Conservation (phyloP, 2,113 vertebrate genomes). For the Ibidorhyncha struthersii region DNA sequence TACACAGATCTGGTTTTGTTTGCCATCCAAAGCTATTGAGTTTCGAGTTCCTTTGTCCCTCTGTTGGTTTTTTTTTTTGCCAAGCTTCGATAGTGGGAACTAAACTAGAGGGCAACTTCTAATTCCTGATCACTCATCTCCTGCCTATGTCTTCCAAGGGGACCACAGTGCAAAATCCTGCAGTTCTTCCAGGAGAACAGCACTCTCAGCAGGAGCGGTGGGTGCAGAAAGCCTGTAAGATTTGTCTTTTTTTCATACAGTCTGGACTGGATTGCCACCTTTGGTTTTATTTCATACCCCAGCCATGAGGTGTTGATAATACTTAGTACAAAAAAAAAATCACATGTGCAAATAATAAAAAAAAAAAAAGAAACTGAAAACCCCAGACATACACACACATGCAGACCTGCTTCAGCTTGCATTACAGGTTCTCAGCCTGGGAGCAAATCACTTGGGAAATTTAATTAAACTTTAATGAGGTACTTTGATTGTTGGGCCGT, state of each 20-base stretch:
- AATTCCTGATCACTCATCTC: not conserved
- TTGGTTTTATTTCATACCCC: not conserved
- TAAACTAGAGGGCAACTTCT: not conserved
- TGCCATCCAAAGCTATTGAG: not conserved
- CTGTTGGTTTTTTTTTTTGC: not conserved
- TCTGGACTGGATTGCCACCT: not conserved
- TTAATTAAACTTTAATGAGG: constrained; percentile 68
- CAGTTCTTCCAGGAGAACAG: not conserved
- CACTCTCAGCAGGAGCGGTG: not conserved
- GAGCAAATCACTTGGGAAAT: constrained; percentile 60
- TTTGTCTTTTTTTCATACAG: not conserved
- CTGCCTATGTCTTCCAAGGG: not conserved
- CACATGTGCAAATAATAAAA: not conserved
- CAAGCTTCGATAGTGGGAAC: not conserved
- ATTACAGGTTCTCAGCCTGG: constrained; percentile 30
- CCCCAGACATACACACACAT: not conserved
- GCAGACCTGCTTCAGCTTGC: constrained; percentile 19
- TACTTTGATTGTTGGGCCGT: constrained; percentile 55
- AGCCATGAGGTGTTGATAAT: not conserved
- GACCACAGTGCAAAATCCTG: not conserved
- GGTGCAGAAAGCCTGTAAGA: not conserved
- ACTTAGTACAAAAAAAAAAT: not conserved
- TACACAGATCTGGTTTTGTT: not conserved
- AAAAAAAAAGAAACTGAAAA: not conserved
- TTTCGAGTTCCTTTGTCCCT: not conserved